A percentile compares a stretch with the other conserved stretches of the same genome.
Conservation (phyloP, 2,888 invertebrate genomes). For the Meiosimyza platycephala region DNA sequence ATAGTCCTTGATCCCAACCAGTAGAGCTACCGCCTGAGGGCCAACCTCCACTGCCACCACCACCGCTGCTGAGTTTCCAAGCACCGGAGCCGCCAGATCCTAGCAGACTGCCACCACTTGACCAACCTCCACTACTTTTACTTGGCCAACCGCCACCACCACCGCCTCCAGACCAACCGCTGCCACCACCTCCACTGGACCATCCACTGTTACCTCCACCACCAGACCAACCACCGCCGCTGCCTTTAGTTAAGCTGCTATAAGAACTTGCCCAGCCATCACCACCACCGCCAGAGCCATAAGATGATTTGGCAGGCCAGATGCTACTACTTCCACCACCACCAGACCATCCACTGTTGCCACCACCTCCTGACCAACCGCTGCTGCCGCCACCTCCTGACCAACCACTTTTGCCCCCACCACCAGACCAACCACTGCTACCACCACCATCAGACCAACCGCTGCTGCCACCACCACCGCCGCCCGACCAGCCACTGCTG, state of each 20-base stretch:
- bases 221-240: slow-evolving; percentile 46
- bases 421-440: slow-evolving; percentile 47
- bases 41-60: slow-evolving; percentile 15
- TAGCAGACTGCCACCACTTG: slow-evolving; percentile 35
- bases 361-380: slow-evolving; percentile 49
- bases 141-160: slow-evolving; percentile 45
- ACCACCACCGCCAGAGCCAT: slow-evolving; percentile 31
- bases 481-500: slow-evolving; percentile 50
- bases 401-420: slow-evolving; percentile 50
- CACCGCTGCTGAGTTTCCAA: slow-evolving; percentile 3
- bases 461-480: slow-evolving; percentile 44
- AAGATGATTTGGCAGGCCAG: slow-evolving; percentile 15
- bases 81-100: slow-evolving; percentile 33
- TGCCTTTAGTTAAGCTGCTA: slow-evolving; percentile 5
- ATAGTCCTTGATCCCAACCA: neutral
- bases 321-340: slow-evolving; percentile 34
- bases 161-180: slow-evolving; percentile 49
- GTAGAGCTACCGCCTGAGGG: too few relatives aligned
- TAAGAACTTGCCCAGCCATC: slow-evolving; percentile 24
- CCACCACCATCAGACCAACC: slow-evolving; percentile 45
- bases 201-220: slow-evolving; percentile 46
- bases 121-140: slow-evolving; percentile 38
- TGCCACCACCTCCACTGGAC: slow-evolving; percentile 44
- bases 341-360: slow-evolving; percentile 48
- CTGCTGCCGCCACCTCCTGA: slow-evolving; percentile 39